Base-by-base conservation (phyloP, 2,113 vertebrate species). In the Riparia riparia region DNA sequence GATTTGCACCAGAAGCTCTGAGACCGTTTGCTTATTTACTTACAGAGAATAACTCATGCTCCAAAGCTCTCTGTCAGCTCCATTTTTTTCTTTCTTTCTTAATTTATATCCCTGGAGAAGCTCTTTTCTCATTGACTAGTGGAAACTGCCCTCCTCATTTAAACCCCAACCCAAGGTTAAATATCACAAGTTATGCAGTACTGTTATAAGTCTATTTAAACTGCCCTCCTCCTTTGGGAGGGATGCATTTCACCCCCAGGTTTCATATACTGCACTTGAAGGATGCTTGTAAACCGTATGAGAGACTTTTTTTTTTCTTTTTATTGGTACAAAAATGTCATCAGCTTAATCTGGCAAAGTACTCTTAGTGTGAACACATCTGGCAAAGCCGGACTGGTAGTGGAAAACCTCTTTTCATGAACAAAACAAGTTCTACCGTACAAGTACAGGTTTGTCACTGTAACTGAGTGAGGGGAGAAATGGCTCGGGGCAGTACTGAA, bases 21-120 rank as follows among this genome's bases (percentile, higher is more conserved):
- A 82, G 82, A 93, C 73, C 63, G 24, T 77, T 60, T 94, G 37
- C 87, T 87, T 82, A 44, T 82, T 82, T 92, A 69, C 58, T 76
- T 86, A 45, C 44, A 61, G 66, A 82, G 78, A 69, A 82, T 61
- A 90, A 86, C 61, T 71, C 10, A 34, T 69, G 53, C 49, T 72
- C 41, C 57, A 57, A 68, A 17, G 1, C 74, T 90, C 1, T 1
- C 49, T 77, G n/a, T 53, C 71, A 86, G 42, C 41, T 92, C 45
- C 15, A 6, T 41, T 87, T 94, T 41, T 90, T 79, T 14, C 41
- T 42, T 90, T 41, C 49, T 54, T 90, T 76, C 65, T 57, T 69
- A 69, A 65, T 94, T 94, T 90, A 57, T 87, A 57, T n/a, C 21
- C 18, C 37, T 21, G 28, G 37, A 82, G 61, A 63, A 79, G 12